These are phyloP conservation scores for human (Homo sapiens) DNA, from an alignment of 2,113 vertebrate genomes.

Conservation along the genomic window DNA sequence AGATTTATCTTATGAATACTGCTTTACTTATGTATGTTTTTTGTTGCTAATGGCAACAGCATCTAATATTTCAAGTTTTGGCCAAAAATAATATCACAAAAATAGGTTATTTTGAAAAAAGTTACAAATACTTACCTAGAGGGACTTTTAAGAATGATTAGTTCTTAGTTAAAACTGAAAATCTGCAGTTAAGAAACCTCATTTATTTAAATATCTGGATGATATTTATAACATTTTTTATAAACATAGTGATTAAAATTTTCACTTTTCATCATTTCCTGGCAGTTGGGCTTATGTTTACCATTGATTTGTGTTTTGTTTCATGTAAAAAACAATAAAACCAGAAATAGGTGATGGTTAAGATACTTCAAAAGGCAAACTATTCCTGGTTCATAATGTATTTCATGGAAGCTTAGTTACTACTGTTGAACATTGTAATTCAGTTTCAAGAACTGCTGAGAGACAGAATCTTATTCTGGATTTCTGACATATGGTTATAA, in stretches of 20 bases:
- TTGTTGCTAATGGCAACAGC: slow-evolving; percentile 88
- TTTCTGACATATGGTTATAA: not conserved
- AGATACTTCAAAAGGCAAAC: not conserved
- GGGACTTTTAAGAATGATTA: not conserved
- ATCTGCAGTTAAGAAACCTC: not conserved
- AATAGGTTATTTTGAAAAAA: slow-evolving; percentile 63
- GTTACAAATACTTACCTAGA: not conserved
- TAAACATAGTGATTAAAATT: too few relatives aligned
- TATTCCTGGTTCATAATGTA: not conserved
- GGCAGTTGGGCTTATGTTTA: not conserved
- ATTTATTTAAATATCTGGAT: not conserved
- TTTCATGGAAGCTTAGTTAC: not conserved
- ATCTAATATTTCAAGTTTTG: slow-evolving; percentile 91
- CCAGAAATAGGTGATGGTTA: not conserved
- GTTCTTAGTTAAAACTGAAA: not conserved
- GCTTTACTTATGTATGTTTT: slow-evolving; percentile 88
- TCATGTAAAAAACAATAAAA: not conserved
- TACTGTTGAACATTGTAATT: not conserved
- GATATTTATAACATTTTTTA: not conserved
- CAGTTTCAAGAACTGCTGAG: not conserved
- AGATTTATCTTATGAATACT: slow-evolving; percentile 89
- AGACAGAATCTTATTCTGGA: not conserved
- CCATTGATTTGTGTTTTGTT: not conserved
- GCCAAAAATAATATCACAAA: slow-evolving; percentile 80
- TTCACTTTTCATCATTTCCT: not conserved